Conservation (phyloP, 2,888 invertebrate species). For the Eurytoma adleriae region DNA sequence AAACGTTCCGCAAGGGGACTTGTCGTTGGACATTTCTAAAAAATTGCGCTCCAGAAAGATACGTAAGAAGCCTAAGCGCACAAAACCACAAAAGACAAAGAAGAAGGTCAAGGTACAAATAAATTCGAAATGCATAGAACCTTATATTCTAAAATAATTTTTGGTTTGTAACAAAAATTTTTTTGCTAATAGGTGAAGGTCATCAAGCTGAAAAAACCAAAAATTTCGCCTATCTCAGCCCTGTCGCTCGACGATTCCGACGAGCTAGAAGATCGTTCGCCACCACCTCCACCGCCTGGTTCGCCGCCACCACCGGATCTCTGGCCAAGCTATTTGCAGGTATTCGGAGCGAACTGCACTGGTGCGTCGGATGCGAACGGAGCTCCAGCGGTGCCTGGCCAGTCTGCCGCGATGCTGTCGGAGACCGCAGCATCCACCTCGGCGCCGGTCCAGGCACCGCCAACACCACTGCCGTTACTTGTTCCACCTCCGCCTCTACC, state of each 20-base stretch:
- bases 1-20: conserved; percentile 61
- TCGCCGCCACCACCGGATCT: conserved; percentile 79
- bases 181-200: conserved; percentile 74
- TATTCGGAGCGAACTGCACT: conserved; percentile 1
- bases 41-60: conserved; percentile 71
- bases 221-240: conserved; percentile 70
- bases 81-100: conserved; percentile 77
- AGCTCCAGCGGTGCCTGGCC: not conserved
- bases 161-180: not conserved
- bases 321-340: conserved; percentile 75
- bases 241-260: conserved; percentile 77
- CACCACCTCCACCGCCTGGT: conserved; percentile 80
- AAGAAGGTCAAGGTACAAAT: conserved; percentile 77
- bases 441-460: conserved; percentile 68
- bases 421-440: conserved; percentile 44
- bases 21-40: conserved; percentile 63
- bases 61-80: conserved; percentile 78
- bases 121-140: not conserved
- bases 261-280: conserved; percentile 78
- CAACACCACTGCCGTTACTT: conserved; percentile 73
- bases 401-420: not conserved
- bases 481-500: conserved; percentile 72
- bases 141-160: not conserved
- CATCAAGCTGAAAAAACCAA: conserved; percentile 74
- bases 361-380: not conserved